Conservation (phyloP, 2,888 invertebrate genomes). For the Aethes cnicana region DNA sequence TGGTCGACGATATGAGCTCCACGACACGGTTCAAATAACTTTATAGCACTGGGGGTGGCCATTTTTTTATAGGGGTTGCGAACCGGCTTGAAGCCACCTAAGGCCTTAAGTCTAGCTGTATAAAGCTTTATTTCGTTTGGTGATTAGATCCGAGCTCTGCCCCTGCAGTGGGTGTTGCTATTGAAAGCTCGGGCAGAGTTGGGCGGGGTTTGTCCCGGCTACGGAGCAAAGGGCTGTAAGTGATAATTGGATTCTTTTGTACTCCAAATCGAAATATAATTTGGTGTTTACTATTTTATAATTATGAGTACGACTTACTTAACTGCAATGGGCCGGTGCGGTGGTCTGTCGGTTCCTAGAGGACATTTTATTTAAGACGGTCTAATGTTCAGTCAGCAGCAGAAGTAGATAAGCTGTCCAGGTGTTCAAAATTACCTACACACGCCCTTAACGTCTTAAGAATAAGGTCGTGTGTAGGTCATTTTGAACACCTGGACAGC, state of each 20-base stretch:
- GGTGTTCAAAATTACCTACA: too few species aligned
- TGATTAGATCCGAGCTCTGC: slow-evolving; percentile 37
- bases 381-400: too few species aligned
- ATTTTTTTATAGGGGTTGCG: slow-evolving; percentile 38
- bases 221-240: slow-evolving; percentile 35
- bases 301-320: too few species aligned
- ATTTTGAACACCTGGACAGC: too few species aligned
- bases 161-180: slow-evolving; percentile 61
- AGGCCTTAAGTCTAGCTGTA: background rate
- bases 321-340: too few species aligned
- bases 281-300: background rate
- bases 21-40: slow-evolving; percentile 47
- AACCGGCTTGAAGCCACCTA: background rate
- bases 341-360: too few species aligned
- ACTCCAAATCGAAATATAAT: background rate
- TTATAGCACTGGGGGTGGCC: slow-evolving; percentile 63
- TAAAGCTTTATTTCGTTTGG: slow-evolving; percentile 44
- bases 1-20: slow-evolving; percentile 46
- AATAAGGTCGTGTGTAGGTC: too few species aligned
- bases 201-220: slow-evolving; percentile 51
- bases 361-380: too few species aligned
- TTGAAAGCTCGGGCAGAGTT: slow-evolving; percentile 42
- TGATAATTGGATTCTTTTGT: slow-evolving; percentile 2
- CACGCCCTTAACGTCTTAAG: too few species aligned
- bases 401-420: too few species aligned